Conservation (phyloP, 2,113 vertebrate genomes). For the Gnathonemus echidnorhynchus region DNA sequence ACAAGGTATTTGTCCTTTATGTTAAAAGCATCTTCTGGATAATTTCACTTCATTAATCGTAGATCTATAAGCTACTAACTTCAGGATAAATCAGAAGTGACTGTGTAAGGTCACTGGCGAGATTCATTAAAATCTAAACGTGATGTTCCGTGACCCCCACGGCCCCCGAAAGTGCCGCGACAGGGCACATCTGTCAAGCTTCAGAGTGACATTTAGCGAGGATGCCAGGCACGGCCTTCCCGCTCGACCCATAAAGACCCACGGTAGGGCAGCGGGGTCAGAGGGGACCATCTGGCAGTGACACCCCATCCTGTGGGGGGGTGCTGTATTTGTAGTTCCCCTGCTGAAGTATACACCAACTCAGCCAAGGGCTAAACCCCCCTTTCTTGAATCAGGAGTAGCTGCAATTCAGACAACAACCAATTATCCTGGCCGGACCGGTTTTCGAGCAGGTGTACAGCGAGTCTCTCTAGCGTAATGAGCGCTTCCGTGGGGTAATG, state of each 20-base stretch:
- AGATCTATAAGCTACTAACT: not conserved
- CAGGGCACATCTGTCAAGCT: slow-evolving; percentile 25
- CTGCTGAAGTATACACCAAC: slow-evolving; percentile 32
- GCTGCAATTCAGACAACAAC: slow-evolving; percentile 31
- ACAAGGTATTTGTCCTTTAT: not conserved
- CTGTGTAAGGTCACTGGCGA: not conserved
- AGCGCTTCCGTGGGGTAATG: not conserved
- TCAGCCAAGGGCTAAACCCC: slow-evolving; percentile 25
- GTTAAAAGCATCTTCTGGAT: not conserved
- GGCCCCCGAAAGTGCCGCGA: not conserved
- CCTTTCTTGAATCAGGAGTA: slow-evolving; percentile 31
- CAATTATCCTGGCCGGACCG: slow-evolving; percentile 30
- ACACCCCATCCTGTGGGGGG: not conserved
- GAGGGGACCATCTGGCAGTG: not conserved
- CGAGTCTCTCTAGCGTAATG: not conserved
- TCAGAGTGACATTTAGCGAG: not conserved
- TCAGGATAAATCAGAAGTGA: not conserved
- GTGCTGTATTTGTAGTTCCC: not conserved
- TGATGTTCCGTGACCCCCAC: not conserved
- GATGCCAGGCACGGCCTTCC: not conserved
- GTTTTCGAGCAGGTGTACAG: not conserved
- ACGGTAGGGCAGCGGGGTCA: not conserved
- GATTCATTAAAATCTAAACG: not conserved
- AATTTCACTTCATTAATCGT: not conserved
- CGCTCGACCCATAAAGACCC: slow-evolving; percentile 5